Percentiles rank a stretch among this genome's conserved stretches.
phyloP scores from a whole-genome alignment of 2,888 invertebrate species.

The Agrilus cyanescens region DNA sequence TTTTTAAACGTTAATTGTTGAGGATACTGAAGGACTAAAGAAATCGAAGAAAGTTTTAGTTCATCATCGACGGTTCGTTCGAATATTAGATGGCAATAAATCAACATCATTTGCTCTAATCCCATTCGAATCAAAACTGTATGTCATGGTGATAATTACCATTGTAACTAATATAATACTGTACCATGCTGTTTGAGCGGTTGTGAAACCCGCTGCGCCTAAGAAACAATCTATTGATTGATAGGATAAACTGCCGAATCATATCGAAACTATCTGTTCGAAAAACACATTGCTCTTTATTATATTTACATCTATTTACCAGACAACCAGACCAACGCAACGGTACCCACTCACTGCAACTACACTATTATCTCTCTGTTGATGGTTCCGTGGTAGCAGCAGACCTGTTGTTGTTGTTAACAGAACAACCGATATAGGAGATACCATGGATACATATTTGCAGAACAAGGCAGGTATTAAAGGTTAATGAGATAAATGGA shows the following conservation, averaged over 20 bases:
- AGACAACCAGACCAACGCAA: no score
- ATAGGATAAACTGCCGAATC: constrained; percentile 12
- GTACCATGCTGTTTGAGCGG: constrained; percentile 8
- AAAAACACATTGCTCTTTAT: no score
- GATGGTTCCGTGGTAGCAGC: no score
- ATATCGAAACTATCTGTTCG: constrained; percentile 11
- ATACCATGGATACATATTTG: no score
- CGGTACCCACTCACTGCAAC: no score
- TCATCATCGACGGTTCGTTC: background rate
- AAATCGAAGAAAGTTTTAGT: background rate
- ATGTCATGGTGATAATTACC: constrained; percentile 25
- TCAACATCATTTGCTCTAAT: constrained; percentile 11
- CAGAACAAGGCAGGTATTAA: no score
- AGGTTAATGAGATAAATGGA: no score
- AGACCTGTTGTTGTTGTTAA: no score
- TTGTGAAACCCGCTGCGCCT: constrained; percentile 2
- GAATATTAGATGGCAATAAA: constrained; percentile 9
- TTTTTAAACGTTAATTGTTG: background rate
- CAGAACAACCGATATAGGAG: no score
- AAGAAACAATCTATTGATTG: constrained; percentile 6
- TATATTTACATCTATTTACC: no score
- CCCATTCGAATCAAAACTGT: constrained; percentile 13
- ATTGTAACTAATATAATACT: constrained; percentile 18
- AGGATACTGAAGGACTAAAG: no score
- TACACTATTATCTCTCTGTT: no score